These are phyloP conservation scores for Nasonia oneida DNA, from an alignment of 2,888 invertebrate genomes.

Conservation along the genomic window DNA sequence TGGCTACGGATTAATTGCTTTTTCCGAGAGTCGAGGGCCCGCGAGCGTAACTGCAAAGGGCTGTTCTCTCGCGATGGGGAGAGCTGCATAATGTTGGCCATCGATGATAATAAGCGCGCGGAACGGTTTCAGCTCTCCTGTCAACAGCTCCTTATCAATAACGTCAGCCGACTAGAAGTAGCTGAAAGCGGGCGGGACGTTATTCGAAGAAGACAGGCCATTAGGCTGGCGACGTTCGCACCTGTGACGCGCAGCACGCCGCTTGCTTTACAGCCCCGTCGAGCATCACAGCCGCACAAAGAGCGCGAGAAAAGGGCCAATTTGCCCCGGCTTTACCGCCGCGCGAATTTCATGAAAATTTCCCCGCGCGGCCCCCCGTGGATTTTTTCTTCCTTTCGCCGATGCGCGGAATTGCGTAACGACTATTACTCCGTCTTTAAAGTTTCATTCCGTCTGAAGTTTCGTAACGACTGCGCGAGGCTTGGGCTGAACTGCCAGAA, in stretches of 20 bases:
- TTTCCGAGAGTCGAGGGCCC: background rate
- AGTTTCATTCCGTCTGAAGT: slow-evolving; percentile 55
- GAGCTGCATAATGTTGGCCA: background rate
- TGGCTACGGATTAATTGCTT: background rate
- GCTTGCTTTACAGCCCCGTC: background rate
- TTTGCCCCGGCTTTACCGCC: slow-evolving; percentile 29
- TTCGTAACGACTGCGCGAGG: slow-evolving; percentile 47
- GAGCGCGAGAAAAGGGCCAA: slow-evolving; percentile 16
- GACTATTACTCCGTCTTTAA: slow-evolving; percentile 53
- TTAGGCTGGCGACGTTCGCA: slow-evolving; percentile 33
- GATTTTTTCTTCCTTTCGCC: background rate
- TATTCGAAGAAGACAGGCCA: slow-evolving; percentile 28
- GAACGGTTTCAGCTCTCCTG: background rate
- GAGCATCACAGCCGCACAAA: background rate
- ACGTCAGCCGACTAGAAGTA: background rate
- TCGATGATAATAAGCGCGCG: background rate
- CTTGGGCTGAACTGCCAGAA: too few species aligned
- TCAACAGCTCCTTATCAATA: background rate
- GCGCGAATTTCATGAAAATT: slow-evolving; percentile 26
- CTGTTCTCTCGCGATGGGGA: background rate
- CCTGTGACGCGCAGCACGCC: slow-evolving; percentile 38
- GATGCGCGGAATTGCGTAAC: slow-evolving; percentile 48
- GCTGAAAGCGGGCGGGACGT: background rate
- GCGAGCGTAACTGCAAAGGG: background rate
- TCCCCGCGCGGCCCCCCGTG: background rate